Conservation (phyloP, 2,113 vertebrate species). For the Paedocypris sp. region DNA sequence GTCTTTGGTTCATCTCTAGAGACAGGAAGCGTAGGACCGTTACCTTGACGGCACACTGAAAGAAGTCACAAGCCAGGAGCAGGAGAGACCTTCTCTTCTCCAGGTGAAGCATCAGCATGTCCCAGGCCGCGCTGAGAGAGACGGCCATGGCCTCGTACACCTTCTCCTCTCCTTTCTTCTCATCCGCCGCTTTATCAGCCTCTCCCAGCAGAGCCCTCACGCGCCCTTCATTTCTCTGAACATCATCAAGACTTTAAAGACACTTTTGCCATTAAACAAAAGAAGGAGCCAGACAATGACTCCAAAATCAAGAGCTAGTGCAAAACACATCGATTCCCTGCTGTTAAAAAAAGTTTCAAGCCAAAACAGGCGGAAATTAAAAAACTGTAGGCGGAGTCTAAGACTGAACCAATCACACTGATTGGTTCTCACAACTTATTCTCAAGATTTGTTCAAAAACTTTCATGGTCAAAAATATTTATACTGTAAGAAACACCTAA, state of each 20-base stretch:
- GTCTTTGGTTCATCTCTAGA: not conserved
- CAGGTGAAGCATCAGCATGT: conserved; percentile 63
- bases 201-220: conserved; percentile 69
- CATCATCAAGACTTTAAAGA: no score
- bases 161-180: conserved; percentile 54
- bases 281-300: not conserved
- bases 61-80: conserved; percentile 67
- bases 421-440: no score
- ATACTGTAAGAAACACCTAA: no score
- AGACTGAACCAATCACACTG: no score
- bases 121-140: conserved; percentile 77
- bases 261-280: no score
- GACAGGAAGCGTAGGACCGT: not conserved
- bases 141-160: conserved; percentile 73
- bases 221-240: conserved; percentile 72
- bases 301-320: no score
- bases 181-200: conserved; percentile 67
- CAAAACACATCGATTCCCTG: no score
- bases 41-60: conserved; percentile 72
- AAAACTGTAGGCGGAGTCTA: no score
- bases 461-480: no score
- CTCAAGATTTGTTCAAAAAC: no score
- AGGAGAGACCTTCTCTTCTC: conserved; percentile 69
- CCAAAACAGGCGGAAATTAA: no score
- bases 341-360: no score